phyloP scores from a whole-genome alignment of 2,113 vertebrate genomes.

The Alexandromys fortis region DNA sequence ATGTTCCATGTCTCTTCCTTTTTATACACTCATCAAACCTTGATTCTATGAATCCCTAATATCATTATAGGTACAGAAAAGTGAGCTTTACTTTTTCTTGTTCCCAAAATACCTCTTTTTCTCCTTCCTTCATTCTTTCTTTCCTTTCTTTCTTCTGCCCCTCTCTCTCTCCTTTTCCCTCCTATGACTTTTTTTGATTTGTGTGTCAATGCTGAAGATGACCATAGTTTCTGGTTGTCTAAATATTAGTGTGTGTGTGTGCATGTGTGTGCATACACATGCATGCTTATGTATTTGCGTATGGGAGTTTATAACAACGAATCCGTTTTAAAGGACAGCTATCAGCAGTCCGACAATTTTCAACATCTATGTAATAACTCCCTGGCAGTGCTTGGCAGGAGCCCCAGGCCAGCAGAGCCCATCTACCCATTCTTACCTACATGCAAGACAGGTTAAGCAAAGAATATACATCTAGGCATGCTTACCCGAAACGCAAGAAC shows the following conservation, averaged over 20 bases:
- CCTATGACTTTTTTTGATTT: not conserved
- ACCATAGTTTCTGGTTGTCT: not conserved
- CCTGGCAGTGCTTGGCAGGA: not conserved
- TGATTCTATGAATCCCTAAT: constrained; percentile 48
- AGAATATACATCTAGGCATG: not conserved
- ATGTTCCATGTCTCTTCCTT: not conserved
- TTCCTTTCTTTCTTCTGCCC: not conserved
- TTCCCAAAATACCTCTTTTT: not conserved
- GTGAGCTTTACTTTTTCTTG: constrained; percentile 2
- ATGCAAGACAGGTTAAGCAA: not conserved
- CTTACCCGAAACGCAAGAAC: not conserved
- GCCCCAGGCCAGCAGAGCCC: not conserved
- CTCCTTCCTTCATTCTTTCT: not conserved
- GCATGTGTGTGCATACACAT: too few species aligned
- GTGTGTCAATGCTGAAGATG: not conserved
- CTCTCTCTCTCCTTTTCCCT: not conserved
- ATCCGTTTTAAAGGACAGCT: not conserved
- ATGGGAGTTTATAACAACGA: not conserved
- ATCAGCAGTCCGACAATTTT: not conserved
- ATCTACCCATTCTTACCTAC: not conserved
- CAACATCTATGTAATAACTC: not conserved
- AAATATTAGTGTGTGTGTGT: not conserved
- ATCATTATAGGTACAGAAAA: not conserved
- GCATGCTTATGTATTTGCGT: not conserved
- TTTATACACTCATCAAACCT: constrained; percentile 42